Conservation (phyloP, 2,113 vertebrate species). For the Poeciliopsis occidentalis region DNA sequence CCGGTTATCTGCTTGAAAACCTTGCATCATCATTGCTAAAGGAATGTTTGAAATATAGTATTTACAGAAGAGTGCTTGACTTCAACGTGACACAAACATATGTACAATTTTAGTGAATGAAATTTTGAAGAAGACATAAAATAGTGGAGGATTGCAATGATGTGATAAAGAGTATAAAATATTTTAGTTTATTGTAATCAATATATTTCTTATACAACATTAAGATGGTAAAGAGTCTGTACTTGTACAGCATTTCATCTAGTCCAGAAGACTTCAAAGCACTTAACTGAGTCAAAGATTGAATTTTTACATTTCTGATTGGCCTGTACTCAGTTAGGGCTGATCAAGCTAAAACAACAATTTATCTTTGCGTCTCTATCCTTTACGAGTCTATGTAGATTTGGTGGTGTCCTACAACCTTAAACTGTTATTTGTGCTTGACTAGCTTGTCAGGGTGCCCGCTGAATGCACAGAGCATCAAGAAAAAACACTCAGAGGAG, state of each 20-base stretch:
- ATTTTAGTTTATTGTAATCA: background rate
- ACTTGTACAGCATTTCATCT: no score
- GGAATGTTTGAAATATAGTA: background rate
- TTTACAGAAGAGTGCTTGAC: no score
- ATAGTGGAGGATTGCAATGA: background rate
- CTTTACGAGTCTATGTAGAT: slow-evolving; percentile 16
- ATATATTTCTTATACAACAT: no score
- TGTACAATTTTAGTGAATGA: background rate
- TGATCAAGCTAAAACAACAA: no score
- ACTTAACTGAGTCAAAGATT: no score
- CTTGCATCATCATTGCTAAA: background rate
- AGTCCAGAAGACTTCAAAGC: no score
- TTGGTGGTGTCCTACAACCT: slow-evolving; percentile 20
- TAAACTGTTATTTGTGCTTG: slow-evolving; percentile 43
- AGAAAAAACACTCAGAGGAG: slow-evolving; percentile 93
- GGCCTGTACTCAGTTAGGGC: background rate
- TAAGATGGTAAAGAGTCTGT: no score
- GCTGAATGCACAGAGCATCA: slow-evolving; percentile 96
- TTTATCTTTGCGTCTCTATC: slow-evolving; percentile 46
- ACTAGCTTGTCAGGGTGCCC: slow-evolving; percentile 96
- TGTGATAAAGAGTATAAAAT: background rate
- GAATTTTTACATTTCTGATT: background rate
- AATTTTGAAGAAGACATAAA: background rate
- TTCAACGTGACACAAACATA: background rate
- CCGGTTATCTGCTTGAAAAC: background rate